phyloP scores from a whole-genome alignment of 2,113 vertebrate species.

The Vanacampus margaritifer region DNA sequence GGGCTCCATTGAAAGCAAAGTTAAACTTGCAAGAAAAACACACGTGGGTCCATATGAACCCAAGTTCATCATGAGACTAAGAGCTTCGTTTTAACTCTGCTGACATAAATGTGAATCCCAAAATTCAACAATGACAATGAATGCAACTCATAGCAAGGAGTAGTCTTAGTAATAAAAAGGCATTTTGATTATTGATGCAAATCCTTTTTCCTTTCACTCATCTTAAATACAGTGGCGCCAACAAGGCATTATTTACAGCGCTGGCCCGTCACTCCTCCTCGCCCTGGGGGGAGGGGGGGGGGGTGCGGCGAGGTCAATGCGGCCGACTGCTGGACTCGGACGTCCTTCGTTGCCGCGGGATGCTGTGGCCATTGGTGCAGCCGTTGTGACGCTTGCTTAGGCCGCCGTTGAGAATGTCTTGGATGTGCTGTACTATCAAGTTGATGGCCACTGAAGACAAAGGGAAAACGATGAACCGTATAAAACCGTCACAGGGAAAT shows the following conservation, averaged over 20 bases:
- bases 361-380: conserved; percentile 79
- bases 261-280: conserved; percentile 48
- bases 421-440: conserved; percentile 97
- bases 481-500: neutral
- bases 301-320: conserved; percentile 78
- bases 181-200: conserved; percentile 62
- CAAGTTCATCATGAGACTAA: conserved; percentile 34
- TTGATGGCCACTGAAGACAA: conserved; percentile 88
- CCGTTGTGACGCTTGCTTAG: conserved; percentile 86
- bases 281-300: conserved; percentile 44
- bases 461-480: neutral
- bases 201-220: conserved; percentile 12
- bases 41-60: conserved; percentile 33
- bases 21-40: conserved; percentile 35
- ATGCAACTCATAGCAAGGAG: conserved; percentile 48
- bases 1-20: conserved; percentile 45
- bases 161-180: conserved; percentile 61
- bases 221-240: conserved; percentile 62
- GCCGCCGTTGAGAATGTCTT: conserved; percentile 95
- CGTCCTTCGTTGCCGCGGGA: conserved; percentile 79
- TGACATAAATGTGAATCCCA: conserved; percentile 36
- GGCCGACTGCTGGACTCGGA: conserved; percentile 94
- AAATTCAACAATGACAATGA: conserved; percentile 47
- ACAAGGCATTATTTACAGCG: conserved; percentile 63
- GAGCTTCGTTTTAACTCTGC: conserved; percentile 22